Conservation (phyloP, 2,113 vertebrate species). For the Centropus bengalensis region DNA sequence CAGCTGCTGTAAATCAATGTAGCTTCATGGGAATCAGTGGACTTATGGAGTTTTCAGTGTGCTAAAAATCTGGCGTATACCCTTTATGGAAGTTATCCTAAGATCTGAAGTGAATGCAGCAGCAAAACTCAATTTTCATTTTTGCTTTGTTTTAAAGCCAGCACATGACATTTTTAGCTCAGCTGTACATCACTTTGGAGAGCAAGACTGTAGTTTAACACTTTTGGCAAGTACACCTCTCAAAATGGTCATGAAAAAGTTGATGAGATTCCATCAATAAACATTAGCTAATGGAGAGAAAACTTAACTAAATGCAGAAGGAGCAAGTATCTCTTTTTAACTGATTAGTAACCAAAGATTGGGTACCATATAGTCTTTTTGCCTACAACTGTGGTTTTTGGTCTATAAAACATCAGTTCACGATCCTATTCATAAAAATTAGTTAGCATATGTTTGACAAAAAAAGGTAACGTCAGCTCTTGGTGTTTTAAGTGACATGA, state of each 20-base stretch:
- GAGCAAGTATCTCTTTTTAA: slow-evolving; percentile 38
- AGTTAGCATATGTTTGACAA: background rate
- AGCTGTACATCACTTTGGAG: slow-evolving; percentile 39
- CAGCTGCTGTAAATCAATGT: slow-evolving; percentile 50
- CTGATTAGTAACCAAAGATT: slow-evolving; percentile 11
- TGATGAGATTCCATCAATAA: slow-evolving; percentile 55
- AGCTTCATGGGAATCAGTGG: slow-evolving; percentile 37
- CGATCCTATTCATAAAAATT: background rate
- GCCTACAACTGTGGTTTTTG: background rate
- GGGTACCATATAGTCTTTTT: background rate
- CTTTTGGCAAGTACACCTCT: slow-evolving; percentile 50
- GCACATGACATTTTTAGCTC: slow-evolving; percentile 59
- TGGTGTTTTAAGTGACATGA: background rate
- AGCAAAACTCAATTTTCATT: slow-evolving; percentile 58
- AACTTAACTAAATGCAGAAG: slow-evolving; percentile 46
- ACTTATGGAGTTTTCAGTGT: slow-evolving; percentile 20
- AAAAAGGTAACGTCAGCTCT: background rate
- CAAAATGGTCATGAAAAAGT: slow-evolving; percentile 54
- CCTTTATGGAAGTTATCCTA: slow-evolving; percentile 46
- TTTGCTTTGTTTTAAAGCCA: slow-evolving; percentile 61
- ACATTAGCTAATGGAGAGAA: slow-evolving; percentile 59
- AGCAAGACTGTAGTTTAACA: slow-evolving; percentile 23
- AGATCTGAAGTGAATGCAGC: slow-evolving; percentile 47
- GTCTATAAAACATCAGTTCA: slow-evolving; percentile 13
- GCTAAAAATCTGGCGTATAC: slow-evolving; percentile 15